These are phyloP conservation scores for Melanchra persicariae DNA, from an alignment of 2,888 invertebrate species.

Conservation along the genomic window DNA sequence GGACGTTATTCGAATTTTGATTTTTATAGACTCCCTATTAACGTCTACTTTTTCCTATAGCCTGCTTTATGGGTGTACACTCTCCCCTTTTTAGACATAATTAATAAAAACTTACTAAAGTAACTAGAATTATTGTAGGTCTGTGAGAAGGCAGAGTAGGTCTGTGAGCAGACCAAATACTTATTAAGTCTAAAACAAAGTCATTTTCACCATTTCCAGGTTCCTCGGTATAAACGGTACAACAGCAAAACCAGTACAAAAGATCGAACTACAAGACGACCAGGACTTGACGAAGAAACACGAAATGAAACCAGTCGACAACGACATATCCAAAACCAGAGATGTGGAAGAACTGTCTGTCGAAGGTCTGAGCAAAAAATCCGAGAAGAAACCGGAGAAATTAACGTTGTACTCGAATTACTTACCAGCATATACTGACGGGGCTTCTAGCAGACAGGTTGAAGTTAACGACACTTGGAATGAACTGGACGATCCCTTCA, in stretches of 20 bases:
- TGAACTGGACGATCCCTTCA: constrained; percentile 68
- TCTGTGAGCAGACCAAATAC: too few species aligned
- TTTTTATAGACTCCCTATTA: too few species aligned
- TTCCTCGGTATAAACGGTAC: constrained; percentile 78
- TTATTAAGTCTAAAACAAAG: too few species aligned
- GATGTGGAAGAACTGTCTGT: constrained; percentile 84
- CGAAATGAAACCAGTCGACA: constrained; percentile 73
- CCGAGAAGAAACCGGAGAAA: constrained; percentile 84
- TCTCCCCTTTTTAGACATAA: too few species aligned
- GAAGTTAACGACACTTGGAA: constrained; percentile 52
- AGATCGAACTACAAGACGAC: constrained; percentile 79
- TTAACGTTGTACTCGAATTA: constrained; percentile 80
- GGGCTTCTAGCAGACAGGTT: neutral
- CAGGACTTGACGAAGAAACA: constrained; percentile 68
- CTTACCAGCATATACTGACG: constrained; percentile 67
- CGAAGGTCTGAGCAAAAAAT: constrained; percentile 72
- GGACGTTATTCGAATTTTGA: too few species aligned
- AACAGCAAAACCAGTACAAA: constrained; percentile 72
- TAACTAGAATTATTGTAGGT: too few species aligned
- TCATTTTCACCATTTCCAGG: constrained; percentile 68
- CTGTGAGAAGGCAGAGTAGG: too few species aligned
- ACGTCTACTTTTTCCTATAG: too few species aligned
- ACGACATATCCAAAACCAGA: constrained; percentile 75
- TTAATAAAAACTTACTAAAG: too few species aligned
- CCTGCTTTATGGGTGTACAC: too few species aligned